A percentile compares a stretch with the other conserved stretches of the same genome.
Evolutionary conservation across 2,113 vertebrate genomes (phyloP).

Genomic region (Brienomyrus brachyistius): DNA sequence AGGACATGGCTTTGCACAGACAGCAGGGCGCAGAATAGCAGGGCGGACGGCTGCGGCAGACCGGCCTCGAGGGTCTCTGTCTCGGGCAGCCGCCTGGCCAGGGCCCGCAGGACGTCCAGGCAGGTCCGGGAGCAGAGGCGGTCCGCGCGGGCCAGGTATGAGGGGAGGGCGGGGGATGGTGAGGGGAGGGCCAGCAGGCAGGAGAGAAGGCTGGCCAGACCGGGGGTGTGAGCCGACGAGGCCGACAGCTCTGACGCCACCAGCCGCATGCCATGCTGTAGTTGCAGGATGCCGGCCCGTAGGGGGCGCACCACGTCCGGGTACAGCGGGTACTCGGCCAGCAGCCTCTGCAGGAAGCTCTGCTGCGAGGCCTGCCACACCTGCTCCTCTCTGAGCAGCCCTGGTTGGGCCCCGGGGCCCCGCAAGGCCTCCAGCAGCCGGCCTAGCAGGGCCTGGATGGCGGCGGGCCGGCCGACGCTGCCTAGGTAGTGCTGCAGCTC

Average conservation of each 20-base stretch:
- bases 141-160: slow-evolving; percentile 74
- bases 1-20: slow-evolving; percentile 74
- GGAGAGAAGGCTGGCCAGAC: slow-evolving; percentile 61
- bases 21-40: slow-evolving; percentile 77
- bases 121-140: slow-evolving; percentile 75
- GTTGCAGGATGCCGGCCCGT: slow-evolving; percentile 73
- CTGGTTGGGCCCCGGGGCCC: slow-evolving; percentile 55
- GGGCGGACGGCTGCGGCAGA: slow-evolving; percentile 57
- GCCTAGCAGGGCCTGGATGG: slow-evolving; percentile 74
- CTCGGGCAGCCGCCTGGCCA: slow-evolving; percentile 61
- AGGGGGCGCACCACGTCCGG: slow-evolving; percentile 75
- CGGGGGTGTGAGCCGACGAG: slow-evolving; percentile 48
- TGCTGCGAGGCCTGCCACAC: slow-evolving; percentile 91
- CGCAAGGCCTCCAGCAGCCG: slow-evolving; percentile 68
- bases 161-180: slow-evolving; percentile 57
- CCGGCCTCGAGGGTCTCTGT: slow-evolving; percentile 38
- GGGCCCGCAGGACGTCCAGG: slow-evolving; percentile 63
- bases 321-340: slow-evolving; percentile 73
- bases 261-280: slow-evolving; percentile 84
- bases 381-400: slow-evolving; percentile 79
- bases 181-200: slow-evolving; percentile 78
- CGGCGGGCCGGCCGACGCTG: slow-evolving; percentile 70
- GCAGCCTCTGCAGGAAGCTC: slow-evolving; percentile 72
- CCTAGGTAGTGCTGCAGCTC: slow-evolving; percentile 81
- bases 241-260: slow-evolving; percentile 74